phyloP scores from a whole-genome alignment of 1,140 invertebrate species.

The Teleopsis dalmanni region DNA sequence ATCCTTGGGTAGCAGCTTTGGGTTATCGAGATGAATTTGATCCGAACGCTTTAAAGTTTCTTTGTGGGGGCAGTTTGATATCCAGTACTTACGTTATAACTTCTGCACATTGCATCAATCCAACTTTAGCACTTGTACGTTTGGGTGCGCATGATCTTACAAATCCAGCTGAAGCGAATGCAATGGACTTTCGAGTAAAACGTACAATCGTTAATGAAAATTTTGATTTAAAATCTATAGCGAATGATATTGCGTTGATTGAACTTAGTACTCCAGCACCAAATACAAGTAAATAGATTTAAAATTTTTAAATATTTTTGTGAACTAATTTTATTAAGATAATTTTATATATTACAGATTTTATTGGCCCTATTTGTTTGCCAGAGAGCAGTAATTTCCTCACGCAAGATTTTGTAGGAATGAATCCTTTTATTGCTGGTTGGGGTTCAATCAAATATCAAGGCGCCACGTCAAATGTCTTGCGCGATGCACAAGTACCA shows the following conservation, averaged over 20 bases:
- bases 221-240: constrained; percentile 55
- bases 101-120: constrained; percentile 71
- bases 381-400: constrained; percentile 49
- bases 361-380: constrained; percentile 64
- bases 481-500: constrained; percentile 65
- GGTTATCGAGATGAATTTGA: constrained; percentile 51
- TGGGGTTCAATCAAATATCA: constrained; percentile 39
- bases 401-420: constrained; percentile 44
- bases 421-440: constrained; percentile 53
- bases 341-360: constrained; percentile 39
- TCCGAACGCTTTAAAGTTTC: constrained; percentile 48
- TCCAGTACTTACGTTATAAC: constrained; percentile 66
- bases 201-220: constrained; percentile 55
- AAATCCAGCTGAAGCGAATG: constrained; percentile 52
- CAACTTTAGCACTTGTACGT: constrained; percentile 20
- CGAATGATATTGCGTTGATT: constrained; percentile 72
- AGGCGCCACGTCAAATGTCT: constrained; percentile 53
- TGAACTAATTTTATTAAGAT: not conserved
- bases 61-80: constrained; percentile 78
- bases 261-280: constrained; percentile 44
- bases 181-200: constrained; percentile 56
- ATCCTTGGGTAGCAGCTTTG: constrained; percentile 65
- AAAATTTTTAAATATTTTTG: not conserved
- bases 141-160: constrained; percentile 66
- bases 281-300: constrained; percentile 5